Evolutionary conservation across 2,113 vertebrate genomes (phyloP).

Genomic region (Perognathus longimembris): DNA sequence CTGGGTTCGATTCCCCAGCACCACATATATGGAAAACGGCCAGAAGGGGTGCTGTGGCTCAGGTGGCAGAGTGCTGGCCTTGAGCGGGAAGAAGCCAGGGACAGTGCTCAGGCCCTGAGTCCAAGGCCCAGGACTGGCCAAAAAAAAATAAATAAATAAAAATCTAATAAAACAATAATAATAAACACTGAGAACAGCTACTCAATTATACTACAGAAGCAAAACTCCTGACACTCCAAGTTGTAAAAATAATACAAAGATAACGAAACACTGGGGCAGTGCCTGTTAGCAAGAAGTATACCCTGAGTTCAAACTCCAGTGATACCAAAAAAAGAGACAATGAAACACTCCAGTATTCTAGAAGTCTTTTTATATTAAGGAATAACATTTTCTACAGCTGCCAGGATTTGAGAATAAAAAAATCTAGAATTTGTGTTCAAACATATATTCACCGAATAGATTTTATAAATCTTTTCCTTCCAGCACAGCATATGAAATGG

Average conservation of each 20-base stretch:
- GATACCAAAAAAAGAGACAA: background rate
- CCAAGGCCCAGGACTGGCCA: too few relatives aligned
- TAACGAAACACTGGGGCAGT: too few relatives aligned
- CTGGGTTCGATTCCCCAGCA: too few relatives aligned
- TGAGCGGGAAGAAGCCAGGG: too few relatives aligned
- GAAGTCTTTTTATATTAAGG: constrained; percentile 48
- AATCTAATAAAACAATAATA: constrained; percentile 29
- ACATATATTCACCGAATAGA: constrained; percentile 32
- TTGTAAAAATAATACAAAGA: background rate
- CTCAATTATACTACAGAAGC: constrained; percentile 25
- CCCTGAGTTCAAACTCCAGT: too few relatives aligned
- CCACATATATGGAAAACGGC: too few relatives aligned
- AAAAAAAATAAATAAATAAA: too few relatives aligned
- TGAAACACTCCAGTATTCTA: constrained; percentile 38
- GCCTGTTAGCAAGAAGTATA: too few relatives aligned
- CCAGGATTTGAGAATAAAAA: constrained; percentile 8
- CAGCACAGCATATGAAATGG: background rate
- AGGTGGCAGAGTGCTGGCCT: too few relatives aligned
- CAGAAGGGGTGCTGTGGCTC: too few relatives aligned
- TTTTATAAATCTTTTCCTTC: constrained; percentile 57
- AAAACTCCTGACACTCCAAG: constrained; percentile 27
- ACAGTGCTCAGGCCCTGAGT: too few relatives aligned
- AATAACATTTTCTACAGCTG: constrained; percentile 32
- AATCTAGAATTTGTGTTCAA: constrained; percentile 45
- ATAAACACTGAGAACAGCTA: constrained; percentile 30